Evolutionary conservation across 2,113 vertebrate species (phyloP).

Genomic region (Macroglossus sobrinus): DNA sequence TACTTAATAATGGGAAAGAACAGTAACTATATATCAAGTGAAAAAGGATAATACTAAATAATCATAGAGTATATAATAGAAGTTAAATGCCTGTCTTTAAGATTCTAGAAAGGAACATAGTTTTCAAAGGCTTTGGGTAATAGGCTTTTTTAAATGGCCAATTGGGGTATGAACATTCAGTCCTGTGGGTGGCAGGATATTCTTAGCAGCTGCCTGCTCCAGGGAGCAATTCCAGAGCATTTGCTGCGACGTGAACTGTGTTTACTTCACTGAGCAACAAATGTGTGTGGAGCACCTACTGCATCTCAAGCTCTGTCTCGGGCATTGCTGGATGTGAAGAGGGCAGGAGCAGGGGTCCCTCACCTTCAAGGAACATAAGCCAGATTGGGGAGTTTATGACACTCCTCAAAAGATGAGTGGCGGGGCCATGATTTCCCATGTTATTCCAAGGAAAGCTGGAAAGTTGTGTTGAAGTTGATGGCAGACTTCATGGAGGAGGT

Average conservation of each 20-base stretch:
- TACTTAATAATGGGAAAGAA: constrained; percentile 42
- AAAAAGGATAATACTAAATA: constrained; percentile 50
- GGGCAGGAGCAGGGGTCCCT: background rate
- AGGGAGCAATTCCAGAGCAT: background rate
- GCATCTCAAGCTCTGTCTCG: background rate
- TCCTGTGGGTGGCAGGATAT: background rate
- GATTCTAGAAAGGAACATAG: background rate
- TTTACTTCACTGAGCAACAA: background rate
- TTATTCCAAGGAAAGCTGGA: background rate
- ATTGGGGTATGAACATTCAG: background rate
- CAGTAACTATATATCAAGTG: constrained; percentile 8
- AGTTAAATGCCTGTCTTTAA: constrained; percentile 15
- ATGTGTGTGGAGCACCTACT: background rate
- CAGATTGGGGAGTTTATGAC: background rate
- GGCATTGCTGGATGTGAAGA: background rate
- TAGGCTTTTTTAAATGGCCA: constrained; percentile 12
- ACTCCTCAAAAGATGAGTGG: background rate
- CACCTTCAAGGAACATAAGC: background rate
- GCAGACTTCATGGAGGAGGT: background rate
- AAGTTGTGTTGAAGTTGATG: background rate
- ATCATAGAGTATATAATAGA: background rate
- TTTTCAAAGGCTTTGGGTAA: constrained; percentile 33
- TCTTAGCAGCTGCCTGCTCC: constrained; percentile 18
- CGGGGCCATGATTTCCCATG: background rate
- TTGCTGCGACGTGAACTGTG: background rate